A percentile compares a stretch with the other conserved stretches of the same genome.
Conservation (phyloP, 1,140 invertebrate genomes). For the Ephestia elutella region DNA sequence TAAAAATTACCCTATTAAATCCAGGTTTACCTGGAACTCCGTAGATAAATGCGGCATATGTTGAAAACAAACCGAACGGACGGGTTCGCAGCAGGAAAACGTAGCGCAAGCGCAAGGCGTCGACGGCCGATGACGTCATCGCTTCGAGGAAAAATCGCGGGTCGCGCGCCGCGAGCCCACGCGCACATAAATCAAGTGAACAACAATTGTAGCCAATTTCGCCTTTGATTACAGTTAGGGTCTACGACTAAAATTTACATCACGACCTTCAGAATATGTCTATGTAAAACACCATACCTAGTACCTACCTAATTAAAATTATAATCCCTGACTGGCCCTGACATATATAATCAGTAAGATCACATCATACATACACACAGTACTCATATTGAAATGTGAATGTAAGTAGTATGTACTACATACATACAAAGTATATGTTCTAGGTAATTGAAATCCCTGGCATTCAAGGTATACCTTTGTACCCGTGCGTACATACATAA, state of each 20-base stretch:
- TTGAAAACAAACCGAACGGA: conserved; percentile 1
- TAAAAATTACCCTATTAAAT: background rate
- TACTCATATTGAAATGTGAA: no score
- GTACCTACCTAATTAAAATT: no score
- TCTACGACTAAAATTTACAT: background rate
- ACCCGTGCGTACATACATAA: no score
- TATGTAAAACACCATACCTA: no score
- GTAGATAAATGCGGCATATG: background rate
- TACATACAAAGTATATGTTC: no score
- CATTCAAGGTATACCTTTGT: no score
- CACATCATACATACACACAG: no score
- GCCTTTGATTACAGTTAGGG: background rate
- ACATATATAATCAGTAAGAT: no score
- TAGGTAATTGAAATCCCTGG: no score
- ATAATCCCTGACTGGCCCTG: no score
- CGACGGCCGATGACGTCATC: background rate
- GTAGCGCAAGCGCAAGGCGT: background rate
- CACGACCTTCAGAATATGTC: no score
- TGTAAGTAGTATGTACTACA: no score
- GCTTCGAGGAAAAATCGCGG: conserved; percentile 1
- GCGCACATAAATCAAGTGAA: conserved; percentile 1
- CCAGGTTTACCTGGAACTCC: background rate
- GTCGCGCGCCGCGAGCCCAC: background rate
- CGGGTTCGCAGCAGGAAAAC: background rate
- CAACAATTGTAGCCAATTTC: background rate